Conservation (phyloP, 2,113 vertebrate genomes). For the Laticauda colubrina region DNA sequence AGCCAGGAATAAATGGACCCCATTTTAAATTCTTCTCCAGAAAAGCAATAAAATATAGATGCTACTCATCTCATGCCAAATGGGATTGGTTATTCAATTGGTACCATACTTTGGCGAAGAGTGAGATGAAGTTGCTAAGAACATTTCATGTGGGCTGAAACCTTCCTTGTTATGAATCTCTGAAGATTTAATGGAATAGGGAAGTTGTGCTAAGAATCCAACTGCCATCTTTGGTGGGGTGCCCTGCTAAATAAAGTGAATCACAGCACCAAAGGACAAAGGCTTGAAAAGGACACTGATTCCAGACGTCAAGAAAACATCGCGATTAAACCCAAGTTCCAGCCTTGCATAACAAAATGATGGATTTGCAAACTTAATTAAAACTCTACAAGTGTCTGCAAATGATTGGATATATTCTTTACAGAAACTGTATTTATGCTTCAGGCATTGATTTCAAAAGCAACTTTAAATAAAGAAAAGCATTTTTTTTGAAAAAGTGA, state of each 20-base stretch:
- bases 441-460: conserved; percentile 24
- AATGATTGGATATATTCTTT: conserved; percentile 3
- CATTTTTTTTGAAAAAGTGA: neutral
- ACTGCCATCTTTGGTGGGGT: conserved; percentile 30
- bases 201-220: conserved; percentile 51
- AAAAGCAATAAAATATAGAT: conserved; percentile 11
- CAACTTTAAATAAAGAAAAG: conserved; percentile 11
- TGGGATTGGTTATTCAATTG: conserved; percentile 24
- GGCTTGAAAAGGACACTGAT: conserved; percentile 36
- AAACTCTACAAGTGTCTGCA: neutral
- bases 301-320: conserved; percentile 29
- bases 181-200: conserved; percentile 39
- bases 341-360: conserved; percentile 47
- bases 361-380: conserved; percentile 36
- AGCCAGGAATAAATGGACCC: conserved; percentile 21
- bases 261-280: conserved; percentile 39
- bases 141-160: conserved; percentile 24
- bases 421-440: neutral
- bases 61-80: neutral
- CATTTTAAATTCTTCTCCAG: neutral
- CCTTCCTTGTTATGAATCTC: conserved; percentile 31
- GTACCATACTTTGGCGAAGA: conserved; percentile 5
- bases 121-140: conserved; percentile 39
- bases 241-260: neutral
- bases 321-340: conserved; percentile 16